Evolutionary conservation across 2,797 vertebrate species (phyloP).

Genomic region (Caiman crocodilus): DNA sequence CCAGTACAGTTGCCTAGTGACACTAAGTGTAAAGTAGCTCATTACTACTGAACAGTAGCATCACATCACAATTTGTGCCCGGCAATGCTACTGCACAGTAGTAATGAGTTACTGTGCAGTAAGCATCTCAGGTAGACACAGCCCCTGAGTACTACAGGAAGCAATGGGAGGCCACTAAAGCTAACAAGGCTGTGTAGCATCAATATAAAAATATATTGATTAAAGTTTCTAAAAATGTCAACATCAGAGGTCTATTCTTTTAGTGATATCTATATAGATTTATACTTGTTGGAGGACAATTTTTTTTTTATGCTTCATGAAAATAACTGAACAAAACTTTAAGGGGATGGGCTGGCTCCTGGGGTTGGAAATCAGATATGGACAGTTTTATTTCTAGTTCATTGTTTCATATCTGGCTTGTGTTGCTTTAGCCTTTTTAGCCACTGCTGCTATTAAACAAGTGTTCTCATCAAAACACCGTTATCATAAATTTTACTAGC

Average conservation of each 20-base stretch:
- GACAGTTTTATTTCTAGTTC: not conserved
- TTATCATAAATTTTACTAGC: not conserved
- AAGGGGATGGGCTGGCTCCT: not conserved
- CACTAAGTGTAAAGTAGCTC: no score
- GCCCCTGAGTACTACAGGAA: conserved; percentile 29
- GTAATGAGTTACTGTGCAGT: no score
- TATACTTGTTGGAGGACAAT: not conserved
- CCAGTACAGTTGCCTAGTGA: no score
- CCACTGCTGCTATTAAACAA: not conserved
- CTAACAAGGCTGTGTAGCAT: conserved; percentile 13
- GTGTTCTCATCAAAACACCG: not conserved
- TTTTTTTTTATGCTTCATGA: not conserved
- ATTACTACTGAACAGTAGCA: no score
- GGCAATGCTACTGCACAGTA: no score
- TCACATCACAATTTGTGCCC: no score
- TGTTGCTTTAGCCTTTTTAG: not conserved
- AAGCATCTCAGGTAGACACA: no score
- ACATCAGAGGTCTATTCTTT: not conserved
- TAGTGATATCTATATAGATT: not conserved
- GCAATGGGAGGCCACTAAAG: not conserved
- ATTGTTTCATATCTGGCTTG: not conserved
- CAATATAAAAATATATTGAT: not conserved
- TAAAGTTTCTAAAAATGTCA: not conserved
- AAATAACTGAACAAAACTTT: not conserved
- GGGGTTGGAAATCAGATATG: rapidly evolving